Evolutionary conservation across 37 sponge, comb jelly and placozoan genomes (phyloP), one percentile per base, ranked within the genome.

Genomic region (Oscarella lobularis): DNA sequence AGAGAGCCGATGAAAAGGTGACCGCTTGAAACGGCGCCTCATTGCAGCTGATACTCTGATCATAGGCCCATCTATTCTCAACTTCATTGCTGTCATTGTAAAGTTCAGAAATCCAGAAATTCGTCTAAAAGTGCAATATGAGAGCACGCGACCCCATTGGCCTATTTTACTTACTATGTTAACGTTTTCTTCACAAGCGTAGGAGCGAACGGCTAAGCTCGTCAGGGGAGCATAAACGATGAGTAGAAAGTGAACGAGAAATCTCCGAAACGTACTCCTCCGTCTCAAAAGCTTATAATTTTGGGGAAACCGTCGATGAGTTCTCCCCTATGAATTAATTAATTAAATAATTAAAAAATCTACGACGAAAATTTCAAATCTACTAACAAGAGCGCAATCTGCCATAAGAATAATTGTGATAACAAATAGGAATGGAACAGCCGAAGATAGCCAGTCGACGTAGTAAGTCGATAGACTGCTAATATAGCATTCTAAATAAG

Each of bases 391-490:
- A 48, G 14, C 9, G 9, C 60, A 27, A 20, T 48, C 60, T 48
- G 60, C 60, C 9, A 48, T 48, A 48, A 48, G 14, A 48, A 48
- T 20, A 48, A 20, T 27, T 48, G 20, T 20, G 14, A 20, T 48
- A 20, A 48, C 20, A 20, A 48, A 9, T 27, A 48, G 14, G 20
- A 48, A 20, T 20, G 60, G 60, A 48, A 48, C 9, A 20, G 20
- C 20, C 60, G 60, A 48, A 9, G 60, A 48, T 9, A 48, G 60
- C 60, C 60, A 48, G 14, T 9, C 20, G 60, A 89, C 74, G 90
- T 89, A 33, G 86, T 85, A 31, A 85, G 85, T 41, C 79, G 73
- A 33, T 85, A 85, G 74, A 5, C 80, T 14, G 69, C 31, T 71
- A 39, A 80, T 34, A 70, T 82, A 27, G 4, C 54, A 14, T 60